Conservation (phyloP, 2,888 invertebrate species). For the Apotomis capreana region DNA sequence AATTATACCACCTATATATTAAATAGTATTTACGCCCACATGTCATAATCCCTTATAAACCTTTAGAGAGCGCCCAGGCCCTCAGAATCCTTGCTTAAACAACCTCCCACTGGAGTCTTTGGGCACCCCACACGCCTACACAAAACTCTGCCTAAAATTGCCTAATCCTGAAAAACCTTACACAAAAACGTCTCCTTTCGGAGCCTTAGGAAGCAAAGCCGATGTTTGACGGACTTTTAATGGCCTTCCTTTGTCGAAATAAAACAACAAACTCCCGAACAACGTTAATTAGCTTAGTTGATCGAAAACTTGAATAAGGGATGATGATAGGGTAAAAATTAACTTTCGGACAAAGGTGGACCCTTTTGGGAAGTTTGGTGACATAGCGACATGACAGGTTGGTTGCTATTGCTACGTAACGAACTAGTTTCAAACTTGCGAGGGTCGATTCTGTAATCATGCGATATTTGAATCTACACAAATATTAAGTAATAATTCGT, state of each 20-base stretch:
- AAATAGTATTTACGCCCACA: neutral
- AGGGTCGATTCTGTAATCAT: neutral
- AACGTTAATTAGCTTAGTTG: constrained; percentile 40
- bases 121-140: neutral
- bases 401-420: constrained; percentile 2
- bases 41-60: neutral
- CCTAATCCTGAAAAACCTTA: neutral
- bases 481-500: too few species aligned
- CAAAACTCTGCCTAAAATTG: neutral
- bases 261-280: constrained; percentile 35
- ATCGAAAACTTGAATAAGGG: constrained; percentile 39
- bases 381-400: constrained; percentile 20
- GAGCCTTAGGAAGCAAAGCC: neutral
- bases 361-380: constrained; percentile 25
- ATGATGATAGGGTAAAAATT: constrained; percentile 40
- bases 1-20: neutral
- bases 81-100: neutral
- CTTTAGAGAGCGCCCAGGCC: neutral
- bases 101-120: neutral
- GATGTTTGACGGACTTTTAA: constrained; percentile 23
- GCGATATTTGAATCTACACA: neutral
- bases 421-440: neutral
- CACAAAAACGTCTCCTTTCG: neutral
- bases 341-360: constrained; percentile 36
- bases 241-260: constrained; percentile 29